A percentile compares a stretch with the other conserved stretches of the same genome.
Conservation (phyloP, 2,888 invertebrate genomes). For the Tigriopus californicus region DNA sequence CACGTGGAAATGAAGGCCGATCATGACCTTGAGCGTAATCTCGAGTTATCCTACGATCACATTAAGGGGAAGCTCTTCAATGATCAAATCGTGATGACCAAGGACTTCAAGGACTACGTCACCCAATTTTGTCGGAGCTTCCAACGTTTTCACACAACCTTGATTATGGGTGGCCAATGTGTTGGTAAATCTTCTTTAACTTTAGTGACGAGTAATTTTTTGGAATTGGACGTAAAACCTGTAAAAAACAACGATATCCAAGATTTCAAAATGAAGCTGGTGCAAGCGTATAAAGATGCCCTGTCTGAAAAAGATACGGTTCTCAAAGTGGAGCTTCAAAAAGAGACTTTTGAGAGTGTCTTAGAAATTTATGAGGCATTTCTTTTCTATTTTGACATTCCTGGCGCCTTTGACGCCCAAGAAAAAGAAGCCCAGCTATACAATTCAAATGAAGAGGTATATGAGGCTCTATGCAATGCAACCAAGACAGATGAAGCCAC, state of each 20-base stretch:
- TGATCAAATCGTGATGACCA: too few relatives aligned
- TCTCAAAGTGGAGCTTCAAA: background rate
- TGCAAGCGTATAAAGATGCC: background rate
- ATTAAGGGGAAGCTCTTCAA: too few relatives aligned
- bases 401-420: background rate
- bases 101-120: too few relatives aligned
- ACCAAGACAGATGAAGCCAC: background rate
- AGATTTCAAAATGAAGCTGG: background rate
- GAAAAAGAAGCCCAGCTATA: background rate
- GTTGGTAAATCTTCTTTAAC: background rate
- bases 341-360: too few relatives aligned
- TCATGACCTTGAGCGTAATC: too few relatives aligned
- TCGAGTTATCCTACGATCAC: too few relatives aligned
- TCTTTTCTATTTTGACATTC: constrained; percentile 3
- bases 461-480: background rate
- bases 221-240: background rate
- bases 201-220: background rate
- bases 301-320: background rate
- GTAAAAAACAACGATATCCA: background rate
- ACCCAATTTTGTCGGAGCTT: too few relatives aligned
- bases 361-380: too few relatives aligned
- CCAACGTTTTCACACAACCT: too few relatives aligned
- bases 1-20: too few relatives aligned
- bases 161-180: background rate
- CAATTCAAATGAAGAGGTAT: background rate